These are phyloP conservation scores for Hyles vespertilio DNA, from an alignment of 1,140 invertebrate species.

Conservation along the genomic window DNA sequence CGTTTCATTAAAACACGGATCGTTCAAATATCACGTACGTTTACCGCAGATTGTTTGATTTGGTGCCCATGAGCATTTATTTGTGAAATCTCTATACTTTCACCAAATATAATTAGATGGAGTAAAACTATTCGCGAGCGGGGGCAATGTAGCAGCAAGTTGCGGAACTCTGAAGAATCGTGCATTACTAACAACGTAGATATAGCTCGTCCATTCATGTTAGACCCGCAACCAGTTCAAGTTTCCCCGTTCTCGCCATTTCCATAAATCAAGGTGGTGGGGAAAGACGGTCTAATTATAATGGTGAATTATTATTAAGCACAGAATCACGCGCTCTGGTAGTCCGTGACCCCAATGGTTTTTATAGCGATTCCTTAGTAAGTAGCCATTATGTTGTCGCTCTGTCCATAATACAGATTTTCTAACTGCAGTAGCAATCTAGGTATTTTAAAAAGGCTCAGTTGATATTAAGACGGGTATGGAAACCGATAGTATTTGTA, in stretches of 20 bases:
- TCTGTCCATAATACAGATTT: neutral
- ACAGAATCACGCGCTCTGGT: slow-evolving; percentile 44
- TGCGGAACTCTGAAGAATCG: slow-evolving; percentile 34
- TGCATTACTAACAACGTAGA: slow-evolving; percentile 43
- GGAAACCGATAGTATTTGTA: too few relatives aligned
- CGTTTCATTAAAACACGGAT: neutral
- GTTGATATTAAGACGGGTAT: too few relatives aligned
- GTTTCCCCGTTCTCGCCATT: slow-evolving; percentile 18
- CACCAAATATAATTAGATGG: slow-evolving; percentile 19
- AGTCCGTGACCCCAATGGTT: slow-evolving; percentile 54
- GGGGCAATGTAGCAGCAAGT: slow-evolving; percentile 23
- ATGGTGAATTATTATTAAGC: slow-evolving; percentile 21
- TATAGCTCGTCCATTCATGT: slow-evolving; percentile 23
- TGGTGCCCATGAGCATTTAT: slow-evolving; percentile 1
- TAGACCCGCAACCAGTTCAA: slow-evolving; percentile 16
- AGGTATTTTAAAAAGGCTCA: too few relatives aligned
- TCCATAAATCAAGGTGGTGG: slow-evolving; percentile 18
- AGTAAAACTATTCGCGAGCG: slow-evolving; percentile 27
- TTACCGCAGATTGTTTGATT: slow-evolving; percentile 11
- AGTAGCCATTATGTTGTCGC: slow-evolving; percentile 22
- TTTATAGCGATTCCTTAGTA: slow-evolving; percentile 29
- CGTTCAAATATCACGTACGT: slow-evolving; percentile 14
- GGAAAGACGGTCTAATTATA: slow-evolving; percentile 19
- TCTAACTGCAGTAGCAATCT: neutral
- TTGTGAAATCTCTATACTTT: slow-evolving; percentile 35